Evolutionary conservation across 2,113 vertebrate genomes (phyloP).

Genomic region (Galbula dea): DNA sequence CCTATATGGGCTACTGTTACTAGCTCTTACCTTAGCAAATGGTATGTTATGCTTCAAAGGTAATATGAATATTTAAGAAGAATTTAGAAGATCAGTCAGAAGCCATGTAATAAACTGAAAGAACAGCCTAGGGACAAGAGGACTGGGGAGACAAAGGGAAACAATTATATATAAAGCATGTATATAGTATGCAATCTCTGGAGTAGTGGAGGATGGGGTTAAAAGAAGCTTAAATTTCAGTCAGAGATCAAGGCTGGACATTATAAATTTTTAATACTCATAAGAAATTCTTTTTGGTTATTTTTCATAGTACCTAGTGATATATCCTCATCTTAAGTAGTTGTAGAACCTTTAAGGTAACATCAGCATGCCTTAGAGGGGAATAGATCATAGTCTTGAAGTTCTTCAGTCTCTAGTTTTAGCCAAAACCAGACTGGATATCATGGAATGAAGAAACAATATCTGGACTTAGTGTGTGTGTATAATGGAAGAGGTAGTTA

Average conservation of each 20-base stretch:
- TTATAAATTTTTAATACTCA: accelerated
- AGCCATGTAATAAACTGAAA: background rate
- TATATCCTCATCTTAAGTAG: background rate
- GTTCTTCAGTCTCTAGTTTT: background rate
- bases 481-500: background rate
- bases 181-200: background rate
- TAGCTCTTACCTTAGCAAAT: background rate
- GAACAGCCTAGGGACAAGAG: background rate
- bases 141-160: background rate
- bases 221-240: background rate
- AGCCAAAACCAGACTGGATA: background rate
- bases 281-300: background rate
- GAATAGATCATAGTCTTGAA: background rate
- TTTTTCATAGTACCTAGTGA: background rate
- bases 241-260: background rate
- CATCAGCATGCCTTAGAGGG: background rate
- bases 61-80: background rate
- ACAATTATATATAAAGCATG: background rate
- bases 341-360: background rate
- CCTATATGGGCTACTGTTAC: background rate
- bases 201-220: background rate
- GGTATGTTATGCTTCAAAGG: background rate
- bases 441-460: background rate
- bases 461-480: background rate
- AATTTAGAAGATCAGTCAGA: background rate